A percentile compares a stretch with the other conserved stretches of the same genome.
These are phyloP conservation scores for Chrysomela aeneicollis DNA, from an alignment of 2,888 invertebrate genomes.

Conservation along the genomic window DNA sequence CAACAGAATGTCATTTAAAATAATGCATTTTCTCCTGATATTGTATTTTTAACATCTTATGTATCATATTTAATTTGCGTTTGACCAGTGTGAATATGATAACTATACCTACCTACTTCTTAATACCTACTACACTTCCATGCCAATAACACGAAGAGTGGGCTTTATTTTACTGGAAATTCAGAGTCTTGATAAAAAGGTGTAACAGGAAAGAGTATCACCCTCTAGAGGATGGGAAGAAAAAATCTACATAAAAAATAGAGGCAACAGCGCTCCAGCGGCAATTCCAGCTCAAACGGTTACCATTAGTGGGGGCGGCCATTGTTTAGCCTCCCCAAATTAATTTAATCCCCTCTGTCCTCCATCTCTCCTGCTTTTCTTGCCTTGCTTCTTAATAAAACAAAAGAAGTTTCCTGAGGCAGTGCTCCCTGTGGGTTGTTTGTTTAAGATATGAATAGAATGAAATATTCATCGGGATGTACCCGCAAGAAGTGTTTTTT, in stretches of 20 bases:
- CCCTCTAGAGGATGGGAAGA: constrained; percentile 48
- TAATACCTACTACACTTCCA: too few relatives aligned
- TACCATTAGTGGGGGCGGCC: constrained; percentile 62
- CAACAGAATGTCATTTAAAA: too few relatives aligned
- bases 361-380: constrained; percentile 22
- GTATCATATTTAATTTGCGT: too few relatives aligned
- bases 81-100: too few relatives aligned
- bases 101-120: too few relatives aligned
- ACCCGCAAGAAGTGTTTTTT: background rate
- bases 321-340: constrained; percentile 64
- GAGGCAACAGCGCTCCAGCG: constrained; percentile 57
- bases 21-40: too few relatives aligned
- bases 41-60: too few relatives aligned
- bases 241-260: constrained; percentile 62
- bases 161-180: constrained; percentile 7
- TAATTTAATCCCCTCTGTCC: constrained; percentile 60
- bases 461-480: constrained; percentile 45
- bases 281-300: constrained; percentile 62
- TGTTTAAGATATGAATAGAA: constrained; percentile 45
- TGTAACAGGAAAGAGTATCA: constrained; percentile 40
- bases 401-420: constrained; percentile 39
- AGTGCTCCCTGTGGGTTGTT: constrained; percentile 40
- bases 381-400: constrained; percentile 37
- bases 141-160: too few relatives aligned
- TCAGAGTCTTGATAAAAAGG: constrained; percentile 50